phyloP scores from a whole-genome alignment of 2,888 invertebrate genomes.

The Saturnia pavonia region DNA sequence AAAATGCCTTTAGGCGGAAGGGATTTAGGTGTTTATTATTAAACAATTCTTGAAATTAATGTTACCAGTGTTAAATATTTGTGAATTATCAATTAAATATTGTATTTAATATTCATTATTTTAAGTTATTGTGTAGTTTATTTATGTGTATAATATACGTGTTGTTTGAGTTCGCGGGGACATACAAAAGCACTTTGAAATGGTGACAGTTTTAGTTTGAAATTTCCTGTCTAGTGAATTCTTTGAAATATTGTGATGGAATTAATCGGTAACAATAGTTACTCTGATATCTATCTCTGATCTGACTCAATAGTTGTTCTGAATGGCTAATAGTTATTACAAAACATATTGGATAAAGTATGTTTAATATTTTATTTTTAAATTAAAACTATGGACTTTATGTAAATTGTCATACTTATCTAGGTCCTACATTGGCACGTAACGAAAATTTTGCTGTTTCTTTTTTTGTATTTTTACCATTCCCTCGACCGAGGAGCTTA shows the following conservation, averaged over 20 bases:
- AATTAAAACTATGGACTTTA: background rate
- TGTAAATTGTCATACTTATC: background rate
- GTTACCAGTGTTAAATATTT: constrained; percentile 7
- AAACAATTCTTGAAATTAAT: background rate
- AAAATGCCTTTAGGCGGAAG: background rate
- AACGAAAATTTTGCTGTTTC: background rate
- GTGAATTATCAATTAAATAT: background rate
- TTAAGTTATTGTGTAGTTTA: background rate
- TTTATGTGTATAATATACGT: background rate
- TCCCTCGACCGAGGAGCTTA: background rate
- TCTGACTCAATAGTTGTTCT: too few relatives aligned
- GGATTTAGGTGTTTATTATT: background rate
- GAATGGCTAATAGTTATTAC: too few relatives aligned
- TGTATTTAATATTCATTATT: background rate
- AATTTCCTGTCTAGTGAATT: too few relatives aligned
- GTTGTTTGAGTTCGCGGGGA: background rate
- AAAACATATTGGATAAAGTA: background rate
- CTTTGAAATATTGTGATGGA: too few relatives aligned
- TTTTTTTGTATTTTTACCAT: too few relatives aligned
- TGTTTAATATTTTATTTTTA: too few relatives aligned
- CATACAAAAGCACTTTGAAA: background rate
- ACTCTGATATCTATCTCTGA: too few relatives aligned
- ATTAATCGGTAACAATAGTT: too few relatives aligned
- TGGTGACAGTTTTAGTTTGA: too few relatives aligned
- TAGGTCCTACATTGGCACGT: background rate